A percentile compares a stretch with the other conserved stretches of the same genome.
phyloP scores from a whole-genome alignment of 2,113 vertebrate genomes.

The Casuarius casuarius region DNA sequence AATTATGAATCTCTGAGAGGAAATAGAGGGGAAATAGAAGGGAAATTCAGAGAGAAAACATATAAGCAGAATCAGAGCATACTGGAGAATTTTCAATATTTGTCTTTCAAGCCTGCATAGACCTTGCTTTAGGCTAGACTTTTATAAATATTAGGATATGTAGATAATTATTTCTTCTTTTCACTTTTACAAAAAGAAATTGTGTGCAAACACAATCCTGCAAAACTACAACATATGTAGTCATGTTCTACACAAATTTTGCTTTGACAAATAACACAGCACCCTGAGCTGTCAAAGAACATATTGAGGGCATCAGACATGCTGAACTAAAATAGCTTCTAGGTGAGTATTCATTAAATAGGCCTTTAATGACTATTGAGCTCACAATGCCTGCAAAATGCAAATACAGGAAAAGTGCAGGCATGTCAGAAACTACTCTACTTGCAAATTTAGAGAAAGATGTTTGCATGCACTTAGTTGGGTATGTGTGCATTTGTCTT shows the following conservation, averaged over 20 bases:
- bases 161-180: not conserved
- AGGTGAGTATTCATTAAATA: accelerated
- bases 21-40: accelerated
- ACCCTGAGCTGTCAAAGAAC: not conserved
- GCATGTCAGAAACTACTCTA: not conserved
- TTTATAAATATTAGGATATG: not conserved
- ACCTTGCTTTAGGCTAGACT: not conserved
- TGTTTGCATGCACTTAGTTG: not conserved
- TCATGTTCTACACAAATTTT: not conserved
- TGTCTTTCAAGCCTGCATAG: not conserved
- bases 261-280: not conserved
- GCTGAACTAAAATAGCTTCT: not conserved
- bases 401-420: not conserved
- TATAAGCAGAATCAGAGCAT: not conserved
- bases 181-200: not conserved
- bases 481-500: not conserved
- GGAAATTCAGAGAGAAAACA: not conserved
- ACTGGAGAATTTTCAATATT: not conserved
- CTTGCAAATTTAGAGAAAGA: not conserved
- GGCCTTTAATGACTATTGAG: not conserved
- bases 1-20: not conserved
- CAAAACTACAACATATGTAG: not conserved
- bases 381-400: not conserved
- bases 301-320: not conserved
- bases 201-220: accelerated